phyloP scores from a whole-genome alignment of 2,797 vertebrate species.

The Cyprinella venusta region DNA sequence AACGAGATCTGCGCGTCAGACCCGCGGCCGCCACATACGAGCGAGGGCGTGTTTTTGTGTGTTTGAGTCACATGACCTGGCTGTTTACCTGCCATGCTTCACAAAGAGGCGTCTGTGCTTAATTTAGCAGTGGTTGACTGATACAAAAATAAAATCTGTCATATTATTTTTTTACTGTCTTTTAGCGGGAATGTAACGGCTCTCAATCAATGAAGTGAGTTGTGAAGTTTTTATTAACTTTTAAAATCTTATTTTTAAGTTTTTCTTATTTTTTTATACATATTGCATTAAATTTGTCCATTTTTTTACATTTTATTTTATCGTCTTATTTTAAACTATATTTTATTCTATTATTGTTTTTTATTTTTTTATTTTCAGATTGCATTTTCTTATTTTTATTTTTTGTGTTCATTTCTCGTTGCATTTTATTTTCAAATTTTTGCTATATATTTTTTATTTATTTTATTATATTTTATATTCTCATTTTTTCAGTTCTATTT shows the following conservation, averaged over 20 bases:
- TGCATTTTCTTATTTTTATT: too few species aligned
- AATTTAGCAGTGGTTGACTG: neutral
- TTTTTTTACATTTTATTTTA: too few species aligned
- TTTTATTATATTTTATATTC: neutral
- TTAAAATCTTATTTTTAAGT: neutral
- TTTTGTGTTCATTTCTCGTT: too few species aligned
- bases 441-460: neutral
- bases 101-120: neutral
- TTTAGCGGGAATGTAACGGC: neutral
- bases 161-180: neutral
- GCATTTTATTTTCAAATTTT: neutral
- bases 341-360: neutral
- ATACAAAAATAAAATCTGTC: neutral
- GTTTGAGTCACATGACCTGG: constrained; percentile 33
- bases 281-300: neutral
- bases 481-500: neutral
- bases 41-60: constrained; percentile 43
- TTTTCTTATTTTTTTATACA: too few species aligned
- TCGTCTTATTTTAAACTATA: neutral
- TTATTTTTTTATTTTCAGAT: neutral
- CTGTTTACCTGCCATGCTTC: constrained; percentile 7
- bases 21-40: constrained; percentile 47
- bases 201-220: too few species aligned
- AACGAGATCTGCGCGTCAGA: constrained; percentile 50
- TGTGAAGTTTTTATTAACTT: neutral